A percentile compares a stretch with the other conserved stretches of the same genome.
Evolutionary conservation across 2,113 vertebrate species (phyloP).

Genomic region (Cynocephalus volans): DNA sequence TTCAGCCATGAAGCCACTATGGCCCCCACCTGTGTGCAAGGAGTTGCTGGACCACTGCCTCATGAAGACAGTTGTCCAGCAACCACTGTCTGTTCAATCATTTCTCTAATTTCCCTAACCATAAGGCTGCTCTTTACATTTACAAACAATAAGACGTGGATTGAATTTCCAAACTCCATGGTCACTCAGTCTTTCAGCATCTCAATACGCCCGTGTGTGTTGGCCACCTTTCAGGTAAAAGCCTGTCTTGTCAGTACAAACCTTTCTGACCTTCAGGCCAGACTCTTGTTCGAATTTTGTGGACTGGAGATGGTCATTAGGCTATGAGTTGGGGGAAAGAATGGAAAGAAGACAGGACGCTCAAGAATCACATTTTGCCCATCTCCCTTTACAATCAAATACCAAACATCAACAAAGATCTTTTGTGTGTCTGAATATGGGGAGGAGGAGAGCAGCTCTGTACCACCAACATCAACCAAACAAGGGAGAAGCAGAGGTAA

Average conservation of each 20-base stretch:
- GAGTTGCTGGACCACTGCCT: background rate
- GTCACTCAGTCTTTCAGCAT: background rate
- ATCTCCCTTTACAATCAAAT: background rate
- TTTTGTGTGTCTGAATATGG: background rate
- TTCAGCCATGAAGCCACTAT: background rate
- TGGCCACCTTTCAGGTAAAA: background rate
- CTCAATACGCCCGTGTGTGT: background rate
- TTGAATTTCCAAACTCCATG: background rate
- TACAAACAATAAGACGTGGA: conserved; percentile 24
- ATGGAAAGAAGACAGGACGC: background rate
- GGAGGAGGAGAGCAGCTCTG: background rate
- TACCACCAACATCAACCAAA: background rate
- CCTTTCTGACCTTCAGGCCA: background rate
- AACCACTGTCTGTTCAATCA: background rate
- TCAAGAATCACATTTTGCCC: background rate
- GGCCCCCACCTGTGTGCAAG: background rate
- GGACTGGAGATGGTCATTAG: background rate
- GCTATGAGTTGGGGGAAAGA: background rate
- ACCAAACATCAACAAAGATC: background rate
- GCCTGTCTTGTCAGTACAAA: background rate
- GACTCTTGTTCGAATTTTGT: background rate
- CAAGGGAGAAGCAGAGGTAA: background rate
- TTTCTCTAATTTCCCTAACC: conserved; percentile 45
- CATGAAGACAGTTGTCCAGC: background rate
- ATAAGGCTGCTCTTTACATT: background rate